These are phyloP conservation scores for Rhopalosiphum maidis DNA, from an alignment of 1,140 invertebrate genomes.

Conservation along the genomic window DNA sequence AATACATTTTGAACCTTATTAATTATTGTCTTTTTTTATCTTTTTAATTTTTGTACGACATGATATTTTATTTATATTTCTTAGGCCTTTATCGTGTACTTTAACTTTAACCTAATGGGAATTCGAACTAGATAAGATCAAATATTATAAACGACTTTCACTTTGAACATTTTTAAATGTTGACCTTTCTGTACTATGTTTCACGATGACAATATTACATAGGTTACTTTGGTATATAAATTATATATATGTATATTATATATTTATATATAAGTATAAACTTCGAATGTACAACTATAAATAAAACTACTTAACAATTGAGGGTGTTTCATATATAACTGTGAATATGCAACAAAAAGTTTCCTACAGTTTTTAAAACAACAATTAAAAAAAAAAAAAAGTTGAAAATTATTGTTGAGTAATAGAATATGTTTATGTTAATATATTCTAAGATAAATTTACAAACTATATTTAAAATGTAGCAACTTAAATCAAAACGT, in stretches of 20 bases:
- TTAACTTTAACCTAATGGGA: not conserved
- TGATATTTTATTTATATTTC: not conserved
- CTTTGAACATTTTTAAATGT: slow-evolving; percentile 34
- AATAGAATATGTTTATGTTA: not conserved
- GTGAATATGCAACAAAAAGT: not conserved
- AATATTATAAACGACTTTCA: slow-evolving; percentile 24
- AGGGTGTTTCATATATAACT: not conserved
- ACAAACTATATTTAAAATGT: not conserved
- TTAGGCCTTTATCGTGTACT: not conserved
- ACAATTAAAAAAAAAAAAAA: not conserved
- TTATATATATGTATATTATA: not conserved
- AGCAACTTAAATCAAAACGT: not conserved
- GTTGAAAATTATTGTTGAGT: not conserved
- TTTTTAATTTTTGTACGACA: not conserved
- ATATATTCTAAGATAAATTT: not conserved
- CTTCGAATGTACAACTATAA: not conserved
- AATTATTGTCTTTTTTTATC: not conserved
- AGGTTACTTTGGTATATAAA: not conserved
- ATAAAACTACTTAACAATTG: not conserved
- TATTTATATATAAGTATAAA: not conserved
- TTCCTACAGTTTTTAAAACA: not conserved
- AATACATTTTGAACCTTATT: not conserved
- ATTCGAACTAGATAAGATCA: slow-evolving; percentile 15
- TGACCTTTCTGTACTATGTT: not conserved
- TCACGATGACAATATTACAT: not conserved